Evolutionary conservation across 2,797 vertebrate genomes (phyloP).

Genomic region (Lagorchestes hirsutus): DNA sequence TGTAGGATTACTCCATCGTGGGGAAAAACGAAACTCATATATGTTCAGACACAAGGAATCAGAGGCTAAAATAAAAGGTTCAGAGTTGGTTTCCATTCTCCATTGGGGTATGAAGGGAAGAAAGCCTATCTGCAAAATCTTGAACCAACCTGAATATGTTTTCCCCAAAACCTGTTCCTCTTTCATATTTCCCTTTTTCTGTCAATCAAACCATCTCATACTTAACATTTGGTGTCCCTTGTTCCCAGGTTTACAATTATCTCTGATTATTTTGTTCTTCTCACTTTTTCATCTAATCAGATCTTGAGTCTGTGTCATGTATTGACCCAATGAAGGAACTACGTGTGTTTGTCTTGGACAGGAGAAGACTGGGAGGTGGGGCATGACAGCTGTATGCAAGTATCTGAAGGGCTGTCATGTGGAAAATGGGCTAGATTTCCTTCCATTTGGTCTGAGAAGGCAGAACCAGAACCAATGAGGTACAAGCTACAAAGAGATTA

Average conservation of each 20-base stretch:
- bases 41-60: slow-evolving; percentile 33
- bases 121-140: background rate
- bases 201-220: background rate
- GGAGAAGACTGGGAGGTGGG: background rate
- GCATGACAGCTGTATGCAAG: background rate
- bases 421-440: background rate
- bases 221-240: background rate
- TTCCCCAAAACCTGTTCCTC: background rate
- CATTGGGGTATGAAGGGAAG: slow-evolving; percentile 60
- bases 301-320: background rate
- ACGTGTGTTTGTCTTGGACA: background rate
- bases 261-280: background rate
- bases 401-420: background rate
- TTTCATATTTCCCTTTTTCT: background rate
- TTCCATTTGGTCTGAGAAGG: background rate
- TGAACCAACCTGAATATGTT: background rate
- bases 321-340: background rate
- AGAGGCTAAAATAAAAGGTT: slow-evolving; percentile 62
- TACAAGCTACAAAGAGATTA: background rate
- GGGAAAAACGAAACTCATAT: slow-evolving; percentile 61
- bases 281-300: background rate
- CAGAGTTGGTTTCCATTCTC: slow-evolving; percentile 70
- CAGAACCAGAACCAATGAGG: background rate
- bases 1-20: slow-evolving; percentile 62
- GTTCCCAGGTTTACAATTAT: background rate